A percentile compares a stretch with the other conserved stretches of the same genome.
Evolutionary conservation across 2,888 invertebrate genomes (phyloP).

Genomic region (Agonopterix heracliana): DNA sequence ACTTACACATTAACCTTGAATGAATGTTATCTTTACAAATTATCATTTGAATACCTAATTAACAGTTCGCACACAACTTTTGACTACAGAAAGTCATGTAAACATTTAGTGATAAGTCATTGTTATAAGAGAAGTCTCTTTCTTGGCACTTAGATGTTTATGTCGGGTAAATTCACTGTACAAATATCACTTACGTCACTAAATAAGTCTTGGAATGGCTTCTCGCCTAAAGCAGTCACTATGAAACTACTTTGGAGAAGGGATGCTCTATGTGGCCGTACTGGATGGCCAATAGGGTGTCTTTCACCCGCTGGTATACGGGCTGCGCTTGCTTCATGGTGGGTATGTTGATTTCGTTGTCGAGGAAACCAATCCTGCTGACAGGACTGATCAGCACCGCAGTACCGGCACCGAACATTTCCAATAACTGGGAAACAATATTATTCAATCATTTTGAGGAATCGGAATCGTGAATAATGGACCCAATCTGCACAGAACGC

Average conservation of each 20-base stretch:
- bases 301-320: slow-evolving; percentile 83
- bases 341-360: slow-evolving; percentile 80
- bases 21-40: slow-evolving; percentile 33
- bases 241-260: slow-evolving; percentile 79
- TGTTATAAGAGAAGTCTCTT: slow-evolving; percentile 11
- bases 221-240: slow-evolving; percentile 25
- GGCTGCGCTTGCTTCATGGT: slow-evolving; percentile 84
- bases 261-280: slow-evolving; percentile 90
- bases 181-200: slow-evolving; percentile 13
- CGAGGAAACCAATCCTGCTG: slow-evolving; percentile 87
- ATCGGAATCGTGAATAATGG: no score
- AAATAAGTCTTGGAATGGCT: slow-evolving; percentile 6
- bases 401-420: slow-evolving; percentile 98
- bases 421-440: slow-evolving; percentile 83
- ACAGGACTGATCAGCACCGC: slow-evolving; percentile 97
- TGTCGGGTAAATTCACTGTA: slow-evolving; percentile 22
- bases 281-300: slow-evolving; percentile 90
- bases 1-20: slow-evolving; percentile 26
- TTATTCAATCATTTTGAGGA: no score
- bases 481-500: no score
- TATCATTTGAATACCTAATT: slow-evolving; percentile 37
- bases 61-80: slow-evolving; percentile 30
- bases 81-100: slow-evolving; percentile 29
- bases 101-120: slow-evolving; percentile 17
- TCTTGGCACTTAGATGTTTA: slow-evolving; percentile 16